Conservation (phyloP, 2,113 vertebrate species). For the Cyphomyrus plagiostoma region DNA sequence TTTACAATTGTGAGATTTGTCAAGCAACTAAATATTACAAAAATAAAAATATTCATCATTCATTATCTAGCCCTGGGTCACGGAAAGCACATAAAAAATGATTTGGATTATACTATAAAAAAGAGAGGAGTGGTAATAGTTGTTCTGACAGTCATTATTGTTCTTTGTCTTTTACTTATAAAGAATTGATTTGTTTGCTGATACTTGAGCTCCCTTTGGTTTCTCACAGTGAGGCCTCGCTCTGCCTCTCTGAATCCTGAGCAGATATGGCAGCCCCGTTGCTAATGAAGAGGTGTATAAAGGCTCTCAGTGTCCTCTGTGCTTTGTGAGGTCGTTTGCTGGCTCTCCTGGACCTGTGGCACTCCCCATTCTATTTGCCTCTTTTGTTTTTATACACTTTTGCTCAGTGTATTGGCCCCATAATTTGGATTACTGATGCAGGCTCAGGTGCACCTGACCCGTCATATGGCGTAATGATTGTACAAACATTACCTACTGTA, state of each 20-base stretch:
- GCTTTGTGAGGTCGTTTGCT: background rate
- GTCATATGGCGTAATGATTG: background rate
- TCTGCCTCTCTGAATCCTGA: background rate
- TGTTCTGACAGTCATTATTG: background rate
- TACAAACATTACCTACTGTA: background rate
- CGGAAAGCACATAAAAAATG: background rate
- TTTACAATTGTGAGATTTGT: background rate
- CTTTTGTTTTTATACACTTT: background rate
- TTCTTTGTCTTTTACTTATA: background rate
- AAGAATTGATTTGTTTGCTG: background rate
- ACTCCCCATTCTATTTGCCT: background rate
- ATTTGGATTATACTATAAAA: background rate
- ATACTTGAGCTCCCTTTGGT: background rate
- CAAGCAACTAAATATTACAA: background rate
- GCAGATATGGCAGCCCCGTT: background rate
- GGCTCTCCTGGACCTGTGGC: background rate
- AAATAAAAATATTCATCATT: background rate
- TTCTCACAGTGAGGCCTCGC: background rate
- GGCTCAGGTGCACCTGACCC: background rate
- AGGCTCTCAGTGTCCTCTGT: background rate
- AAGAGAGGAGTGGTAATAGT: background rate
- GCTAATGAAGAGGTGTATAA: background rate
- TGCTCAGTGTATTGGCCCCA: background rate
- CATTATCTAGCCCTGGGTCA: background rate
- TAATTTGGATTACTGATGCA: background rate